Evolutionary conservation across 2,113 vertebrate species (phyloP), one percentile per base, ranked within the genome.

Genomic region (Toxotes chatareus): DNA sequence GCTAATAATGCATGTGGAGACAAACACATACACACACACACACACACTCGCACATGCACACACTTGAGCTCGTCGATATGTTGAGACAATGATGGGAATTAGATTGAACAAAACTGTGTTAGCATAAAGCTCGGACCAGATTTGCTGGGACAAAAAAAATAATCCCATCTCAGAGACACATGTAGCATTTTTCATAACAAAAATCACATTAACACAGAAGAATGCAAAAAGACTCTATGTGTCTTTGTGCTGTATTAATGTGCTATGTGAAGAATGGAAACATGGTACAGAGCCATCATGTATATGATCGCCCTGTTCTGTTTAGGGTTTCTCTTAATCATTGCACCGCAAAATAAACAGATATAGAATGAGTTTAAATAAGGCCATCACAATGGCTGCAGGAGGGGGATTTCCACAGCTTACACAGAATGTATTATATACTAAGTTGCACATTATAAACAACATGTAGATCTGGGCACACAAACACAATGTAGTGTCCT

Each of bases 1-100:
- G 92, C 89, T 89, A 91, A 94, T 92, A 90, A 90, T 46, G 16
- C 14, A 36, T 65, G 79, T 62, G 79, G 62, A 71, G 64, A 61
- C 73, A 82, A 49, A 82, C 83, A 75, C 32, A 86, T 38, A 66
- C 44, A 67, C 55, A 42, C 47, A 46, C 31, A n/a, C 80, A 55
- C 44, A 40, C 56, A 61, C 46, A 76, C 73, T 16, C 47, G 55
- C 60, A 68, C 80, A 61, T 21, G 21, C 32, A 64, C 81, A 76
- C 74, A 83, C 80, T 64, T 56, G 47, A 66, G 36, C 76, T 62
- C 61, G 68, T 89, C 51, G 34, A 87, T 88, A 68, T 21, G 32
- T 74, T 84, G 72, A 84, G 59, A 78, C 70, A 76, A 56, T 64
- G 76, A 49, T 70, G 68, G 31, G 57, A 86, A 77, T 67, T 49